Evolutionary conservation across 1,140 invertebrate genomes (phyloP), one percentile per base, ranked within the genome.

Genomic region (Zaprionus inermis): DNA sequence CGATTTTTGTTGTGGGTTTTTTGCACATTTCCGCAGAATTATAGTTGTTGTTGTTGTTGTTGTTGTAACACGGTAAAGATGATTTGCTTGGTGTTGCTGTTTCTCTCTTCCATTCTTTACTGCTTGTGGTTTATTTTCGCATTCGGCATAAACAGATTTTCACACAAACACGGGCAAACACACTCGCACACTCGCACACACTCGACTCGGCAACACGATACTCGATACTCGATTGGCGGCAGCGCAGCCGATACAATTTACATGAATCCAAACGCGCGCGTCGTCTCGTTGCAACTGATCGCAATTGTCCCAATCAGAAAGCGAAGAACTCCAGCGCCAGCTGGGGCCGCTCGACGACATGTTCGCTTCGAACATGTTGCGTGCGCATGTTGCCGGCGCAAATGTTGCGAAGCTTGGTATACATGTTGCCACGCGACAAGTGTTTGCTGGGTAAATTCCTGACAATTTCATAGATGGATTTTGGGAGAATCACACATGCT

Each of bases 251-350:
- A 57, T 20, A 32, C 84, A 77, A 72, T 71, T 79, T 75, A 70
- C 70, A 71, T 74, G 59, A 83, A 88, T 79, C 83, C 84, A 78
- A 80, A 70, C 83, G 83, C 82, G 72, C 76, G 68, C 77, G 77
- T 38, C 68, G 72, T 79, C 70, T 79, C 57, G 65, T 79, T 79
- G 79, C 79, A 81, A 79, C 77, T 76, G 77, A 79, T 68, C 74
- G 63, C 57, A 41, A 64, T 69, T 68, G 71, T 72, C 49, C 56
- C 71, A 67, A 68, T 59, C 71, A 68, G 71, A 72, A 67, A 60
- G 16, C 20, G 64, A 59, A 59, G 56, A 59, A 49, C 64, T 16
- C 55, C 38, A 54, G 24, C 56, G 30, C 55, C 49, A 60, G 44
- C 28, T n/a, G 16, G 24, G 2, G 51, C 28, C 20, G 28, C 14